A percentile compares a stretch with the other conserved stretches of the same genome.
These are phyloP conservation scores for Galendromus occidentalis DNA, from an alignment of 1,140 invertebrate genomes.

Conservation along the genomic window DNA sequence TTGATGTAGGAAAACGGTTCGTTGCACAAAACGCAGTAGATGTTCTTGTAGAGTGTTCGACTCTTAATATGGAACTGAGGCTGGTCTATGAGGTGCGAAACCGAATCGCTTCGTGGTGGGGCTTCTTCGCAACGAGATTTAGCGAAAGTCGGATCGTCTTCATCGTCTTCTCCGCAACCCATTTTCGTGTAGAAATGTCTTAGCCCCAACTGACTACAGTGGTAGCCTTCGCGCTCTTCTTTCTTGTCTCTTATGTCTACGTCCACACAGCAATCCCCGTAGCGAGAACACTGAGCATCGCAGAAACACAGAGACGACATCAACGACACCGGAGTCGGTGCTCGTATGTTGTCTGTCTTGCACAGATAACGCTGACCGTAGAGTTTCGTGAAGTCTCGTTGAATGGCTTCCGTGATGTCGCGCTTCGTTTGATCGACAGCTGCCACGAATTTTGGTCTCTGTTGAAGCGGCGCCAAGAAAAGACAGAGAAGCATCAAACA, in stretches of 20 bases:
- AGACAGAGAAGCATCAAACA: too few species aligned
- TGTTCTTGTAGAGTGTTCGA: slow-evolving; percentile 2
- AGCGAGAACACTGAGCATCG: background rate
- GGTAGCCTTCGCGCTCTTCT: background rate
- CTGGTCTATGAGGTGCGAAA: background rate
- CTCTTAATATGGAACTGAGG: background rate
- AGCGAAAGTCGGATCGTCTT: background rate
- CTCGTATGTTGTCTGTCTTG: background rate
- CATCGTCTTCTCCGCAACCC: slow-evolving; percentile 5
- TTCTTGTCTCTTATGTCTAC: background rate
- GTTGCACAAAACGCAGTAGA: slow-evolving; percentile 3
- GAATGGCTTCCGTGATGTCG: background rate
- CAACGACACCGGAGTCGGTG: background rate
- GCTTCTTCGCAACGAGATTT: background rate
- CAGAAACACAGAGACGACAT: background rate
- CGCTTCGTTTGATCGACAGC: background rate
- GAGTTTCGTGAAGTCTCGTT: background rate
- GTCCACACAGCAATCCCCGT: slow-evolving; percentile 4
- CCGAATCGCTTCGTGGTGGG: background rate
- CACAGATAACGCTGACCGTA: slow-evolving; percentile 3
- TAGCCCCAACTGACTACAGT: background rate
- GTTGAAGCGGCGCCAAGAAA: too few species aligned
- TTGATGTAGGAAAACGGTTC: background rate
- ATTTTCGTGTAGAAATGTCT: background rate
- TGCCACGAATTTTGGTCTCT: too few species aligned